A percentile compares a stretch with the other conserved stretches of the same genome.
These are phyloP conservation scores for Petrosia ficiformis DNA, from an alignment of 37 sponge, comb jelly and placozoan species.

Conservation along the genomic window DNA sequence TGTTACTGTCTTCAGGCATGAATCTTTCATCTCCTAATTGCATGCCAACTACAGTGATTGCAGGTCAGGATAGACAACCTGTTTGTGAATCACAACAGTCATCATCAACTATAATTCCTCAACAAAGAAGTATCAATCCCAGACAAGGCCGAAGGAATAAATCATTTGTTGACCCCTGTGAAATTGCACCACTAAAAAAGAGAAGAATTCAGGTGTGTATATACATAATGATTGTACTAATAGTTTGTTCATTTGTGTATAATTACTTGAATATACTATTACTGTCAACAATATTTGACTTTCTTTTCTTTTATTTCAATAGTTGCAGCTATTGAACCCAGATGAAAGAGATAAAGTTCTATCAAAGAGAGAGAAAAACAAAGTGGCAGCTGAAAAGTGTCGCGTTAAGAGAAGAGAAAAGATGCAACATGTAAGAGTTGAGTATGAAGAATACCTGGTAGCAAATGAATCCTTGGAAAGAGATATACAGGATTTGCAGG, in stretches of 20 bases:
- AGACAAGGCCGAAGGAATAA: slow-evolving; percentile 18
- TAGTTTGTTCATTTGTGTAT: too few relatives aligned
- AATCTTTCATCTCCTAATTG: background rate
- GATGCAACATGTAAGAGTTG: slow-evolving; percentile 28
- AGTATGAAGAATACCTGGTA: slow-evolving; percentile 53
- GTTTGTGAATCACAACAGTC: background rate
- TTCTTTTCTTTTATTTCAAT: background rate
- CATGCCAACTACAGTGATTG: slow-evolving; percentile 27
- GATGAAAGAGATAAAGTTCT: slow-evolving; percentile 80
- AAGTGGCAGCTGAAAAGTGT: slow-evolving; percentile 96
- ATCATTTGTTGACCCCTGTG: slow-evolving; percentile 51
- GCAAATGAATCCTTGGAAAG: slow-evolving; percentile 41
- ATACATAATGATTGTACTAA: too few relatives aligned
- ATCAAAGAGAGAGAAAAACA: slow-evolving; percentile 90
- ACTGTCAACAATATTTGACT: background rate
- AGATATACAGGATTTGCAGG: slow-evolving; percentile 34
- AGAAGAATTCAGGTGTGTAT: slow-evolving; percentile 69
- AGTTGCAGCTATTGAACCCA: slow-evolving; percentile 57
- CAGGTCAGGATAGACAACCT: slow-evolving; percentile 27
- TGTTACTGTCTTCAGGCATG: slow-evolving; percentile 15
- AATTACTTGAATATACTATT: slow-evolving; percentile 1
- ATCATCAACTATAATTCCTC: background rate
- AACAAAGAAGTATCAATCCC: slow-evolving; percentile 2
- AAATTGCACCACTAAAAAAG: slow-evolving; percentile 78
- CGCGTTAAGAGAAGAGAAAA: slow-evolving; percentile 83